A percentile compares a stretch with the other conserved stretches of the same genome.
Evolutionary conservation across 2,113 vertebrate genomes (phyloP).

Genomic region (Gopherus evgoodei): DNA sequence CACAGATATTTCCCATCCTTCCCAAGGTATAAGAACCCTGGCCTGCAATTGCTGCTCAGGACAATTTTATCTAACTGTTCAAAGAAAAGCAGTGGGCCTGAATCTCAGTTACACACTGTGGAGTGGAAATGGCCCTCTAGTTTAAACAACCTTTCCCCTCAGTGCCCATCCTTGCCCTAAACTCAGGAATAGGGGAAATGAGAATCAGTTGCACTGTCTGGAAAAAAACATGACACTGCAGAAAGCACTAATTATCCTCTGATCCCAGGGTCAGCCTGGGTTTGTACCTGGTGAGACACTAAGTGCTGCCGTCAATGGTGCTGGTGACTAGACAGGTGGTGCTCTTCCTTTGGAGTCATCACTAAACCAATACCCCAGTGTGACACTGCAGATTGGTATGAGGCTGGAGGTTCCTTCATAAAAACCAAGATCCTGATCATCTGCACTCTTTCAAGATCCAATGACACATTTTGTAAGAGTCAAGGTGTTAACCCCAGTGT

Average conservation of each 20-base stretch:
- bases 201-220: not conserved
- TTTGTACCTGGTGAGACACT: not conserved
- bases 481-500: accelerated
- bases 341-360: not conserved
- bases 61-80: conserved; percentile 31
- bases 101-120: not conserved
- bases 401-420: not conserved
- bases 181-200: not conserved
- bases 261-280: not conserved
- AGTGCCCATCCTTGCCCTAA: not conserved
- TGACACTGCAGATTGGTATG: accelerated
- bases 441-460: not conserved
- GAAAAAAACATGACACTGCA: not conserved
- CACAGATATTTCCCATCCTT: conserved; percentile 43
- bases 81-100: not conserved
- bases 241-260: not conserved
- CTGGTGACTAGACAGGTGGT: not conserved
- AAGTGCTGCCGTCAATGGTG: not conserved
- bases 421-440: not conserved
- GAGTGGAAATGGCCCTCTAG: not conserved
- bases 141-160: not conserved
- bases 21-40: conserved; percentile 53
- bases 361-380: not conserved
- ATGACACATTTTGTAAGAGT: not conserved
- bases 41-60: conserved; percentile 37